Base-by-base conservation (phyloP, 1,140 invertebrate genomes). In the Batillaria attramentaria region DNA sequence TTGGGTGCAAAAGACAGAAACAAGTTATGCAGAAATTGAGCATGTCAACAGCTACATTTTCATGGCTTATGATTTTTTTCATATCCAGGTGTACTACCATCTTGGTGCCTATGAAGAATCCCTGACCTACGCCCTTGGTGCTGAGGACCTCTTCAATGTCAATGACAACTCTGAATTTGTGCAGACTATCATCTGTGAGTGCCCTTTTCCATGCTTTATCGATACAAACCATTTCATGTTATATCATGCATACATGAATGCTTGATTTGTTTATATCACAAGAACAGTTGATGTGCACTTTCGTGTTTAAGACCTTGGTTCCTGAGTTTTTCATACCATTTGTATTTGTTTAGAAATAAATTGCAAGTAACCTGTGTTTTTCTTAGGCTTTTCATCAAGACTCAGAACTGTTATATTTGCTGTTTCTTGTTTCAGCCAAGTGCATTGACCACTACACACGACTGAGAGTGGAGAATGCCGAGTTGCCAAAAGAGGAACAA, bases 71-170 rank as follows among this genome's bases (percentile, higher is more conserved):
- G 16, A 13, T 57, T 0, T 72, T 50, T 62, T 24, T 13, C 35
- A 18, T 39, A 62, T 54, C 2, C 69, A 90, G 89, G 97, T 99
- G 6, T 99, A 99, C 88, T 99, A 99, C 91, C 97, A 99, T 91
- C 92, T 99, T 70, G 97, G 97, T 41, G 96, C 96, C 6, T 99
- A 98, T 92, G 96, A 98, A 90, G 97, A 99, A 91, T 97, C 98
- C 0, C 89, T 99, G 77, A 96, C 95, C 42, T 98, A 97, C 92
- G 97, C 98, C 46, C 92, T 99, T 20, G 96, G 97, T 72, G 97
- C 98, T 86, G 97, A 97, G 68, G 94, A 96, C 86, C 92, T 98
- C 0, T 99, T 99, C 91, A 96, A 99, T 92, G 96, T 99, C 0
- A 97, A 97, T 90, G 94, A 95, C 57, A 93, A 95, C 69, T 95